These are phyloP conservation scores for Eristalis intricaria DNA, from an alignment of 2,888 invertebrate genomes.

Conservation along the genomic window DNA sequence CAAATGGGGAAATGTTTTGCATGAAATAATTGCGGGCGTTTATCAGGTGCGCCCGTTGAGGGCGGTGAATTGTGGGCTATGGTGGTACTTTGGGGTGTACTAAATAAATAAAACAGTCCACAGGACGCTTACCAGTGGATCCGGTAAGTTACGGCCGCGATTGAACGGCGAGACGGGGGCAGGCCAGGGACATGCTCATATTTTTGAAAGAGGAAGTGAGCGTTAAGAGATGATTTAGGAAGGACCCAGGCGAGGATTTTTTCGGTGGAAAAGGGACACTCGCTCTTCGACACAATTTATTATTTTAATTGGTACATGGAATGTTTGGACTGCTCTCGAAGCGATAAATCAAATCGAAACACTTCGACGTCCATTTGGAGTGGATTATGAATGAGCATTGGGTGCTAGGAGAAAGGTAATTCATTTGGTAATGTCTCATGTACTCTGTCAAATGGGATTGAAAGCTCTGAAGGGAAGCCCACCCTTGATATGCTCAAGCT, in stretches of 20 bases:
- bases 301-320: constrained; percentile 48
- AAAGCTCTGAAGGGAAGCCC: no score
- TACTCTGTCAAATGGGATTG: neutral
- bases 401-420: neutral
- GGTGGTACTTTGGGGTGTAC: constrained; percentile 59
- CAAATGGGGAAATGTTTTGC: constrained; percentile 53
- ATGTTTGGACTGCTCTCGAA: constrained; percentile 10
- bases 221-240: constrained; percentile 44
- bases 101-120: constrained; percentile 65
- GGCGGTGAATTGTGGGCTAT: constrained; percentile 65
- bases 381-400: neutral
- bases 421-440: neutral
- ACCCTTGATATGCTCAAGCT: no score
- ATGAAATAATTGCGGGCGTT: constrained; percentile 64
- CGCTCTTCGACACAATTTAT: constrained; percentile 38
- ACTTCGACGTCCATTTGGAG: neutral
- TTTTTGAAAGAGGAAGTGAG: constrained; percentile 19
- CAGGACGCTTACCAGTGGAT: constrained; percentile 41
- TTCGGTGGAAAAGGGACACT: constrained; percentile 10
- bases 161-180: neutral
- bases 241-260: constrained; percentile 33
- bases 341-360: neutral
- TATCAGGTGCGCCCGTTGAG: constrained; percentile 63
- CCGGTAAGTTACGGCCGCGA: constrained; percentile 13
- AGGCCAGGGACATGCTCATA: neutral